Evolutionary conservation across 1,140 invertebrate genomes (phyloP), one percentile per base, ranked within the genome.

Genomic region (Yoshiicerus persimilis): DNA sequence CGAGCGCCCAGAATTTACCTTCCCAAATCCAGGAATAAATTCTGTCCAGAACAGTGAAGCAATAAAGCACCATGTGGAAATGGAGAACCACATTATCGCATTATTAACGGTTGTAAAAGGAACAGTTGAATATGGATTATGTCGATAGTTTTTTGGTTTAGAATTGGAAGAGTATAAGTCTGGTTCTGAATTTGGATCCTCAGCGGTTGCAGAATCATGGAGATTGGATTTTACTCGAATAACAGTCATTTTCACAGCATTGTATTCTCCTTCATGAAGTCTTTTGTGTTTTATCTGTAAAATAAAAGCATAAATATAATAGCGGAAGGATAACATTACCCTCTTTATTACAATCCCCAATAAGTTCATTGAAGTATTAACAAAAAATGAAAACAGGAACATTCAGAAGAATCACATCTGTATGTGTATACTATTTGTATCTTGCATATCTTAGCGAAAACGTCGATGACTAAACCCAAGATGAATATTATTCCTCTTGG

Each of bases 1-100:
- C 13, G 6, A 41, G 6, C 13, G n/a, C n/a, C n/a, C n/a, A n/a
- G n/a, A n/a, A 16, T 2, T 47, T 62, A 88, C 84, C 66, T 86
- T 88, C n/a, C 89, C 89, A 75, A 90, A 90, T 23, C 89, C 89
- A 34, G 89, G 89, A 20, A 90, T 86, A 32, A 89, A 89, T 86
- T 90, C 88, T 23, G 88, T 90, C 88, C 88, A 90, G 27, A 89
- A 89, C 20, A 90, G 41, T 32, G 66, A 83, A 4, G 70, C 25
- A 23, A 90, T 87, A 36, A 90, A 84, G 10, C 25, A 27, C 90
- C 90, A 90, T 32, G 87, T 86, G 13, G 86, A 34, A 10, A 89
- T 80, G 2, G 86, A 75, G 66, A 90, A 90, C 90, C 90, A 90
- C n/a, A 90, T 30, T 10, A 89, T 39, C 27, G 88, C 41, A 38